These are phyloP conservation scores for Motacilla alba DNA, from an alignment of 2,113 vertebrate genomes.

Conservation along the genomic window DNA sequence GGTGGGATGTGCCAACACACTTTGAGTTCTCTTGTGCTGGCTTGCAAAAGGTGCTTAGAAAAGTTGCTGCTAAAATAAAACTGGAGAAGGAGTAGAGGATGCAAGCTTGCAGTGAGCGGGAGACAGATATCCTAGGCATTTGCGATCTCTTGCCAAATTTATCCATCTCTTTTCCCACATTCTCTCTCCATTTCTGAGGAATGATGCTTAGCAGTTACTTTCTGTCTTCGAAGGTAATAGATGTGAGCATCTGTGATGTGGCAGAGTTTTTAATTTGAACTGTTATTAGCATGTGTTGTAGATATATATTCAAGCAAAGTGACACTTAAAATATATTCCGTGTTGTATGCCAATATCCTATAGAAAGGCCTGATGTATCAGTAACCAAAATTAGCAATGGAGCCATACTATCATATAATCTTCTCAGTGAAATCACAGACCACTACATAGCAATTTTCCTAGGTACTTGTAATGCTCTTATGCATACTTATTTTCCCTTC, in stretches of 20 bases:
- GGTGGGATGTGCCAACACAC: neutral
- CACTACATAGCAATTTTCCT: neutral
- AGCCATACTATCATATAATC: neutral
- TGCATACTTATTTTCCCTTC: neutral
- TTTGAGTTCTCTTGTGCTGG: neutral
- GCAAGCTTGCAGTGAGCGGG: neutral
- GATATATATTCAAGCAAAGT: neutral
- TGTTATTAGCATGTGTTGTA: conserved; percentile 44
- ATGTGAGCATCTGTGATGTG: conserved; percentile 39
- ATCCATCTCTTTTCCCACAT: conserved; percentile 41
- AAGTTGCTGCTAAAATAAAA: conserved; percentile 32
- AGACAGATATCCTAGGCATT: conserved; percentile 27
- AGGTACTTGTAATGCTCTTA: neutral
- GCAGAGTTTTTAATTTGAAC: conserved; percentile 8
- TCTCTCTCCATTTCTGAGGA: conserved; percentile 12
- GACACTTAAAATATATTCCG: neutral
- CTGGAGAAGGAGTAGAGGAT: neutral
- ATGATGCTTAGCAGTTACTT: neutral
- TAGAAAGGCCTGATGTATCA: neutral
- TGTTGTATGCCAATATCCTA: neutral
- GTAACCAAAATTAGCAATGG: conserved; percentile 30
- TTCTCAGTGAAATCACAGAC: neutral
- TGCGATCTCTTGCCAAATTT: neutral
- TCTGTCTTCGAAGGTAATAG: conserved; percentile 24
- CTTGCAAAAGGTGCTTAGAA: neutral